phyloP scores from a whole-genome alignment of 1,140 invertebrate species.

The Drosophila suzukii region DNA sequence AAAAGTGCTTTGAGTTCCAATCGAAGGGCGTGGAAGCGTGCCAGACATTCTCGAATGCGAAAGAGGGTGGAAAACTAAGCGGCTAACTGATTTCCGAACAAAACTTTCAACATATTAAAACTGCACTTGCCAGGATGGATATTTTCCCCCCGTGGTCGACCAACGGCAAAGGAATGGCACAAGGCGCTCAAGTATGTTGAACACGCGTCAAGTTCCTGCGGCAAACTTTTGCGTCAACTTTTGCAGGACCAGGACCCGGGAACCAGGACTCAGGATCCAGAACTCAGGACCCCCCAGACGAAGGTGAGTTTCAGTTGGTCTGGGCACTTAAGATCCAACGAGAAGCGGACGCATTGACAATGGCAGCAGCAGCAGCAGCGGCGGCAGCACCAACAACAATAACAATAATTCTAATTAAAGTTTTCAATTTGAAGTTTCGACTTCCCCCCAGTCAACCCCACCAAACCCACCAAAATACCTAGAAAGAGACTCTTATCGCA shows the following conservation, averaged over 20 bases:
- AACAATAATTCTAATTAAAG: conserved; percentile 82
- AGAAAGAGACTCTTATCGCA: conserved; percentile 64
- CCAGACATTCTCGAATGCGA: conserved; percentile 36
- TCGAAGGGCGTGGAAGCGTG: conserved; percentile 3
- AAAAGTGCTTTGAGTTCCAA: conserved; percentile 56
- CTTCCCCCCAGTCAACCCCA: conserved; percentile 9
- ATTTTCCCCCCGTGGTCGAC: not conserved
- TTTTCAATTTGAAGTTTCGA: conserved; percentile 81
- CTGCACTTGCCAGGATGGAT: conserved; percentile 68
- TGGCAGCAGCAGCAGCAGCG: conserved; percentile 50
- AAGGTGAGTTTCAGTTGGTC: conserved; percentile 65
- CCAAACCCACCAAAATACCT: conserved; percentile 19
- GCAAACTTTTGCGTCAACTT: conserved; percentile 80
- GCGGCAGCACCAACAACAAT: conserved; percentile 41
- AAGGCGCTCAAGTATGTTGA: conserved; percentile 81
- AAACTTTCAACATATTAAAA: conserved; percentile 82
- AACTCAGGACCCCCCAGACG: not conserved
- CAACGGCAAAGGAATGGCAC: conserved; percentile 5
- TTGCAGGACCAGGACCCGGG: conserved; percentile 22
- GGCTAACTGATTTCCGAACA: conserved; percentile 78
- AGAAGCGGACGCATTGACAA: conserved; percentile 60
- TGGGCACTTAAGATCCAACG: conserved; percentile 57
- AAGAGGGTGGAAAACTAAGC: conserved; percentile 54
- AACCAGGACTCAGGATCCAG: not conserved
- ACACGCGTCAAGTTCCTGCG: conserved; percentile 80